Evolutionary conservation across 35 echinoderm and acorn worm genomes (phyloP).

Genomic region (Apostichopus japonicus): DNA sequence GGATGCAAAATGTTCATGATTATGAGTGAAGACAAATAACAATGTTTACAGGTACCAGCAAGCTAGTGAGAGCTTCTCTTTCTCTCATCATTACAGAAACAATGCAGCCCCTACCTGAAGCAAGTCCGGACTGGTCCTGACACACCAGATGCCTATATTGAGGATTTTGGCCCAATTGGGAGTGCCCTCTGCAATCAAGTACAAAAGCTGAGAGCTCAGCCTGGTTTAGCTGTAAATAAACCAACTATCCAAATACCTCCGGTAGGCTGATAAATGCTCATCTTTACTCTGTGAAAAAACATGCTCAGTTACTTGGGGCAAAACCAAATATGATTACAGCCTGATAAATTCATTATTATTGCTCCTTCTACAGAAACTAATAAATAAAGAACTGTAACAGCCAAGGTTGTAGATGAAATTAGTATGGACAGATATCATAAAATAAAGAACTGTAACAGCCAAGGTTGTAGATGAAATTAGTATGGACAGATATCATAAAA

Average conservation of each 20-base stretch:
- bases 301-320: neutral
- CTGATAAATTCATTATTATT: too few species aligned
- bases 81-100: conserved; percentile 71
- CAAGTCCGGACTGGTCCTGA: conserved; percentile 71
- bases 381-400: too few species aligned
- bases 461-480: too few species aligned
- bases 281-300: neutral
- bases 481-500: too few species aligned
- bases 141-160: conserved; percentile 70
- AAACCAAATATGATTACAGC: too few species aligned
- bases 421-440: too few species aligned
- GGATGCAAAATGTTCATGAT: neutral
- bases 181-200: conserved; percentile 80
- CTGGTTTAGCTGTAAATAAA: conserved; percentile 54
- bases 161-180: conserved; percentile 90
- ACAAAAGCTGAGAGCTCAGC: conserved; percentile 84
- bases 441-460: too few species aligned
- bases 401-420: too few species aligned
- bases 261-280: neutral
- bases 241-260: conserved; percentile 57
- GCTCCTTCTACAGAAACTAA: too few species aligned
- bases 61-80: neutral
- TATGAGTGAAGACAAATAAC: too few species aligned
- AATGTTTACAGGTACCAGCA: neutral
- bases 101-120: conserved; percentile 85